Base-by-base conservation (phyloP, 2,797 vertebrate genomes). In the Galagoides demidoff region DNA sequence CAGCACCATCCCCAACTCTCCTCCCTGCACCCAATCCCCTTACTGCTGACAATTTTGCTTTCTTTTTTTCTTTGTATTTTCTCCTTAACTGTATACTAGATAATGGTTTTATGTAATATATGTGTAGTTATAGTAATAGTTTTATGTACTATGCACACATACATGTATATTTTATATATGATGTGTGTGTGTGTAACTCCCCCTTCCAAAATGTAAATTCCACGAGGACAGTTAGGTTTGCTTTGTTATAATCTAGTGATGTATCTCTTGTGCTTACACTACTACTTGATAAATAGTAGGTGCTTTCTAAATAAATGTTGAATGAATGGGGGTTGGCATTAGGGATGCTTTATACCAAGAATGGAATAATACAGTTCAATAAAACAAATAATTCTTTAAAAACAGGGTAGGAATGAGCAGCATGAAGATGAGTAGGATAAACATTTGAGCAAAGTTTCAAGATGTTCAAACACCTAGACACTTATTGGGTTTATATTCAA, bases 231-330 rank as follows among this genome's bases (percentile, higher is more conserved):
- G 0, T 45, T n/a, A 17, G 43, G 2, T 68, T 85, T 64, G 10
- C 22, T 94, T 31, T 76, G 13, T 57, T 59, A 78, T 88, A 90
- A 88, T 91, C 45, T n/a, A 61, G n/a, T 31, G 22, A 22, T 77
- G 1, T 9, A 34, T 89, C 0, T n/a, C 39, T 29, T 39, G 2
- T 45, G 6, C 9, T n/a, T 61, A 39, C 31, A 49, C 34, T 0
- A 77, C 5, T 9, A 2, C 29, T 19, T 49, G 20, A 23, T 7
- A 1, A 20, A 68, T 22, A 14, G 3, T 23, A 61, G 9, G n/a
- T 13, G 45, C 2, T 81, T 22, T 90, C 29, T 63, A 71, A 85
- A 63, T 76, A 77, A 29, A 88, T 77, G 7, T 3, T 94, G 43
- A 92, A 8, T 78, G 8, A 81, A 59, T 61, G 1, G 9, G 17